Base-by-base conservation (phyloP, 2,113 vertebrate species). In the Gopherus flavomarginatus region DNA sequence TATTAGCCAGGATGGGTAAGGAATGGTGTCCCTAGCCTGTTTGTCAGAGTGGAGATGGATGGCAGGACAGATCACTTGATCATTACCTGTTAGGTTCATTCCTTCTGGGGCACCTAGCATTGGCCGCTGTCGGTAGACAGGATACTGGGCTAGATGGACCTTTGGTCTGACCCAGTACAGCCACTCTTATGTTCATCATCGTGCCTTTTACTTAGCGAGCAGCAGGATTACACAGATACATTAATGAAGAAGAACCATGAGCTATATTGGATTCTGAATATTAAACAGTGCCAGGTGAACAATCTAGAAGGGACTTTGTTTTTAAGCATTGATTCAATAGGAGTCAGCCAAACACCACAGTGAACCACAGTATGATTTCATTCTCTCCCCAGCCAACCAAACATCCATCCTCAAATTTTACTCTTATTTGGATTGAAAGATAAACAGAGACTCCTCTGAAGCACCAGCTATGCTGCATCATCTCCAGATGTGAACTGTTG, bases 391-490 rank as follows among this genome's bases (percentile, higher is more conserved):
- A 35, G 3, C 59, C 35, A 35, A 7, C 59, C 35, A 16, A 35
- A 35, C 31, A 65, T 2, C 16, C 31, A 19, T 17, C 14, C 59
- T 35, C 62, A 7, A 13, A 14, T 35, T 65, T 65, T 49, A 78
- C 11, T 10, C 29, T 1, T 3, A 19, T 12, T 31, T 49, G 49
- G 49, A 49, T 49, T 49, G 3, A 49, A 49, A 49, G 49, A 81
- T n/a, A 38, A 11, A 53, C 9, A 65, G 31, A 12, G 57, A 85
- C 50, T 10, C 42, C 81, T 47, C 80, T 49, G 35, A 1, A 78
- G n/a, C 13, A 31, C 8, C 38, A 65, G 38, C 6, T 27, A 17
- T 0, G 5, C 0, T 2, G 42, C 0, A 62, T 22, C 1, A 77
- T 31, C 29, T 38, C 47, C 0, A 8, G 83, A 85, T 16, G 54